Base-by-base conservation (phyloP, 2,113 vertebrate species). In the Orcinus orca region DNA sequence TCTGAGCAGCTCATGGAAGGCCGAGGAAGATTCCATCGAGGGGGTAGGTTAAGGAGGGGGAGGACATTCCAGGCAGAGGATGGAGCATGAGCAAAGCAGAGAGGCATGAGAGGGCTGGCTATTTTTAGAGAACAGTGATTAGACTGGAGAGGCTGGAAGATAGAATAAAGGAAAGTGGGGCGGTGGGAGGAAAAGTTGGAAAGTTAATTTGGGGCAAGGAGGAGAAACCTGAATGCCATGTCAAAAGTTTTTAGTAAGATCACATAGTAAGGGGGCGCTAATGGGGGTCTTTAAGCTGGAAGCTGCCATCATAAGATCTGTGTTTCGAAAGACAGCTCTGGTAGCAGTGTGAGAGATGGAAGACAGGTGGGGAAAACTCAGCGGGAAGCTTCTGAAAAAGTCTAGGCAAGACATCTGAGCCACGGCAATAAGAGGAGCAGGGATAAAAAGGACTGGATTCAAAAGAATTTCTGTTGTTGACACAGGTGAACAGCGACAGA, bases 61-160 rank as follows among this genome's bases (percentile, higher is more conserved):
- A 96, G 97, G 87, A 81, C 97, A 96, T 97, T 97, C 97, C 97
- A 92, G 95, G 90, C 93, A 90, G 92, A 85, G 92, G 95, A 93
- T 60, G 25, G 90, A 93, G 88, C 47, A 83, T 97, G 97, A 98
- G 97, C 97, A 71, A 79, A 98, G 96, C 96, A 18, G 74, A 96
- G 83, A 98, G 95, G 97, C 87, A 97, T 73, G 97, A 97, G 81
- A 76, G 65, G 36, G 26, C 92, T 87, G 84, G 92, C 95, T 98
- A 98, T 97, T 98, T 98, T 97, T 53, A 91, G 97, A 97, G 80
- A 93, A 62, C n/a, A 44, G 93, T n/a, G 97, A 98, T 98, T 98
- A 98, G 92, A 87, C 31, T 96, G 87, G 76, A 97, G 93, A 93
- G 97, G 87, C 53, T 95, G 60, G 58, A 55, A 90, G 97, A 96